Conservation (phyloP, 2,113 vertebrate species). For the Xyrauchen texanus region DNA sequence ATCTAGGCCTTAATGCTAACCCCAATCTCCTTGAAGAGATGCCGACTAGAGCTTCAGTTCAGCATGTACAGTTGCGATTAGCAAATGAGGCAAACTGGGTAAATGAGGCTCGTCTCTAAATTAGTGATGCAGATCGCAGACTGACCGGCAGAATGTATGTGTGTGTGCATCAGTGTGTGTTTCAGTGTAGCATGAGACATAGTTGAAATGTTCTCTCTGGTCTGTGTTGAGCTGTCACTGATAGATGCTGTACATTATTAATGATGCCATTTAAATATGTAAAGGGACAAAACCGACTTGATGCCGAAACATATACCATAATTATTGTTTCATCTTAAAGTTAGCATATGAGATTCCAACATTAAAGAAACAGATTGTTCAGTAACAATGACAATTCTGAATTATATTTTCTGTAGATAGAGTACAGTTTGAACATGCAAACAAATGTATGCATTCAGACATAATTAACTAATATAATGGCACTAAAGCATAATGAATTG, state of each 20-base stretch:
- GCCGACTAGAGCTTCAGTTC: neutral
- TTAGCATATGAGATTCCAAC: neutral
- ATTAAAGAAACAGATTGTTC: neutral
- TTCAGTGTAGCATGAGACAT: neutral
- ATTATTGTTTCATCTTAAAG: too few relatives aligned
- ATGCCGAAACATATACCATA: neutral
- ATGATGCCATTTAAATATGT: constrained; percentile 72
- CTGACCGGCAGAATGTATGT: constrained; percentile 47
- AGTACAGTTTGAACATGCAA: neutral
- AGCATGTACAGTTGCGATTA: neutral
- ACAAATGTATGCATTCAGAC: neutral
- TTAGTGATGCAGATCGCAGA: constrained; percentile 45
- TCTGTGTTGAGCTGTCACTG: constrained; percentile 47
- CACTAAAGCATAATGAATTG: neutral
- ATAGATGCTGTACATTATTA: constrained; percentile 66
- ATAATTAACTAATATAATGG: neutral
- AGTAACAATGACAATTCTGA: neutral
- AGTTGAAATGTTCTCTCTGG: constrained; percentile 3
- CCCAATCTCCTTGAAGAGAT: too few relatives aligned
- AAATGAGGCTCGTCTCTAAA: constrained; percentile 50
- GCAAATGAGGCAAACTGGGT: constrained; percentile 38
- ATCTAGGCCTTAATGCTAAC: too few relatives aligned
- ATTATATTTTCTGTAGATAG: neutral
- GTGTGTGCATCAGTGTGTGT: too few relatives aligned
- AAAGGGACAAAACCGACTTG: constrained; percentile 67